These are phyloP conservation scores for Orientallactaga bullata DNA, from an alignment of 2,113 vertebrate species.

Conservation along the genomic window DNA sequence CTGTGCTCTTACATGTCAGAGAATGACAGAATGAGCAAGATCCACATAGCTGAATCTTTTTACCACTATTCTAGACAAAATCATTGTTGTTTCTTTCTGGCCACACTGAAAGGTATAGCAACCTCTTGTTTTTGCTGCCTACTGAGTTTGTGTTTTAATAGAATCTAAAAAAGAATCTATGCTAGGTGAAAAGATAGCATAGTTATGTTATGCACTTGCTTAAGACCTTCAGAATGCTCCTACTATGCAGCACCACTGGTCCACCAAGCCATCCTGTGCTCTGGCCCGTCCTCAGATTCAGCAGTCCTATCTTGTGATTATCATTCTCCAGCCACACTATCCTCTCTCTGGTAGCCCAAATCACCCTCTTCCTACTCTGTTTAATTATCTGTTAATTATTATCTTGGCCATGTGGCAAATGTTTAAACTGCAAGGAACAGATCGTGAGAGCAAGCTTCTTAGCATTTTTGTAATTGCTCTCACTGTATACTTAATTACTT, in stretches of 20 bases:
- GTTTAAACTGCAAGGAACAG: not conserved
- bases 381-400: not conserved
- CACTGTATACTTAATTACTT: not conserved
- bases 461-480: not conserved
- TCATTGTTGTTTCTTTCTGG: fast-evolving
- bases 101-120: fast-evolving
- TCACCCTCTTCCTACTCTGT: not conserved
- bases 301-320: fast-evolving
- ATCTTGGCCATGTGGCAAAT: not conserved
- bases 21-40: not conserved
- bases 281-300: no score
- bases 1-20: not conserved
- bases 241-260: fast-evolving
- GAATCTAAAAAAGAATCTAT: not conserved
- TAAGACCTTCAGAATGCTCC: not conserved
- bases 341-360: no score
- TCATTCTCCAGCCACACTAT: not conserved
- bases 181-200: not conserved
- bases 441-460: not conserved
- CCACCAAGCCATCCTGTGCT: fast-evolving
- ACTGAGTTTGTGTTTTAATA: not conserved
- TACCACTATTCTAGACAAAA: not conserved
- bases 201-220: fast-evolving
- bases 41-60: not conserved
- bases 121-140: not conserved